Conservation (phyloP, 2,113 vertebrate genomes). For the Dascyllus trimaculatus region DNA sequence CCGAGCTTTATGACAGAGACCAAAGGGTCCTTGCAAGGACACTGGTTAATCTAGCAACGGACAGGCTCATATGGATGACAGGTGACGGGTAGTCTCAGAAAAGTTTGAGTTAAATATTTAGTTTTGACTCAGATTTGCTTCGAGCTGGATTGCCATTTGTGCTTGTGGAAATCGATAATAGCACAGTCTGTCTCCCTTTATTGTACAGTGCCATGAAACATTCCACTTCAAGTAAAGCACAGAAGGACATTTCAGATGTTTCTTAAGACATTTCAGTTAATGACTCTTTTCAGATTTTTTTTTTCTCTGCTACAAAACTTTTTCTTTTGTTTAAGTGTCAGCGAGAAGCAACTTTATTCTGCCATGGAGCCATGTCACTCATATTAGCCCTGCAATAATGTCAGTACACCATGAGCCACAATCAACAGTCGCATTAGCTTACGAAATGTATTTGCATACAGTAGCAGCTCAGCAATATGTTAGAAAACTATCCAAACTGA, state of each 20-base stretch:
- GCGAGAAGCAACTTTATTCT: conserved; percentile 50
- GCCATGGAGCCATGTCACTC: conserved; percentile 51
- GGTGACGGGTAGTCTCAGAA: conserved; percentile 49
- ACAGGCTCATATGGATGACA: conserved; percentile 64
- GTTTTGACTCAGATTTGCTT: conserved; percentile 54
- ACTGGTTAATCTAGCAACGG: conserved; percentile 66
- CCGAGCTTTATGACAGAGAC: conserved; percentile 68
- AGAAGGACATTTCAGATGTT: conserved; percentile 67
- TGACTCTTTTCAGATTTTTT: conserved; percentile 6
- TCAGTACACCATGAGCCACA: conserved; percentile 61
- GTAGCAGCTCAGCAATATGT: conserved; percentile 79
- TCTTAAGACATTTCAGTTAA: conserved; percentile 54
- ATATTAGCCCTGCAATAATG: conserved; percentile 76
- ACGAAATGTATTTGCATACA: conserved; percentile 46
- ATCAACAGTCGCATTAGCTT: conserved; percentile 36
- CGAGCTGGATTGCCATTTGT: conserved; percentile 63
- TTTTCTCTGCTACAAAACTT: conserved; percentile 22
- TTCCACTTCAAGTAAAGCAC: conserved; percentile 81
- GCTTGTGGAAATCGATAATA: conserved; percentile 65
- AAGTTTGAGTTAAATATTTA: conserved; percentile 47
- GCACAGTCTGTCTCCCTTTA: conserved; percentile 80
- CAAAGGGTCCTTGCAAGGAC: conserved; percentile 76
- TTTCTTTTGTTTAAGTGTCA: conserved; percentile 32
- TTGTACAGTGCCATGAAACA: conserved; percentile 82
- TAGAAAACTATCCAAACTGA: conserved; percentile 43